Evolutionary conservation across 2,888 invertebrate genomes (phyloP).

Genomic region (Halocaridina rubra): DNA sequence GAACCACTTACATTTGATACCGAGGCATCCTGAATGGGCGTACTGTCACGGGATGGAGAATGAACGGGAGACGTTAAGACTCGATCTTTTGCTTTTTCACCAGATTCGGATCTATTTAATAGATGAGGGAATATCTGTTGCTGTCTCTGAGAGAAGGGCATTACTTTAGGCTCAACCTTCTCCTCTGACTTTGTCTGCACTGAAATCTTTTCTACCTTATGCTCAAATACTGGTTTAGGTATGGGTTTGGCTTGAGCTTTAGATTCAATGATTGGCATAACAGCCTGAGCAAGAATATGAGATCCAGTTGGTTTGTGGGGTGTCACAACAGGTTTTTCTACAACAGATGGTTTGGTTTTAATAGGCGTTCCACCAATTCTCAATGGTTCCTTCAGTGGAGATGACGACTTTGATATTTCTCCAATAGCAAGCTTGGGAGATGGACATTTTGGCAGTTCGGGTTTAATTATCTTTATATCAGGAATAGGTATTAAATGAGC

Average conservation of each 20-base stretch:
- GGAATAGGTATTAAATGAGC: background rate
- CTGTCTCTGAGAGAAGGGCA: slow-evolving; percentile 59
- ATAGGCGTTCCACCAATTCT: slow-evolving; percentile 24
- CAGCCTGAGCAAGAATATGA: slow-evolving; percentile 59
- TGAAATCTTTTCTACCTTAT: slow-evolving; percentile 26
- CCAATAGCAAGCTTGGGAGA: slow-evolving; percentile 18
- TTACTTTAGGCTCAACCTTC: slow-evolving; percentile 49
- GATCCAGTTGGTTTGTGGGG: slow-evolving; percentile 23
- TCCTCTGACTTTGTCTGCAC: slow-evolving; percentile 33
- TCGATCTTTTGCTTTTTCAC: slow-evolving; percentile 35
- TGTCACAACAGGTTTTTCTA: slow-evolving; percentile 19
- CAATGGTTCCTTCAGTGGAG: slow-evolving; percentile 30
- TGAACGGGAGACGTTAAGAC: slow-evolving; percentile 13
- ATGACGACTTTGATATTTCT: background rate
- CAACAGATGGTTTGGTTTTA: slow-evolving; percentile 13
- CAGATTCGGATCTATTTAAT: slow-evolving; percentile 41
- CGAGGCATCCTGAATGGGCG: background rate
- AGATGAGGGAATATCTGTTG: slow-evolving; percentile 62
- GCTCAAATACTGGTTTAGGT: slow-evolving; percentile 28
- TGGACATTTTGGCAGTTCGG: slow-evolving; percentile 42
- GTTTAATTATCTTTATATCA: slow-evolving; percentile 43
- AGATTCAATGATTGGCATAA: slow-evolving; percentile 53
- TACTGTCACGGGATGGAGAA: slow-evolving; percentile 32
- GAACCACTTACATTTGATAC: slow-evolving; percentile 10
- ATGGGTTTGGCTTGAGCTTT: slow-evolving; percentile 54